Base-by-base conservation (phyloP, 1,140 invertebrate genomes). In the Macrobrachium nipponense region DNA sequence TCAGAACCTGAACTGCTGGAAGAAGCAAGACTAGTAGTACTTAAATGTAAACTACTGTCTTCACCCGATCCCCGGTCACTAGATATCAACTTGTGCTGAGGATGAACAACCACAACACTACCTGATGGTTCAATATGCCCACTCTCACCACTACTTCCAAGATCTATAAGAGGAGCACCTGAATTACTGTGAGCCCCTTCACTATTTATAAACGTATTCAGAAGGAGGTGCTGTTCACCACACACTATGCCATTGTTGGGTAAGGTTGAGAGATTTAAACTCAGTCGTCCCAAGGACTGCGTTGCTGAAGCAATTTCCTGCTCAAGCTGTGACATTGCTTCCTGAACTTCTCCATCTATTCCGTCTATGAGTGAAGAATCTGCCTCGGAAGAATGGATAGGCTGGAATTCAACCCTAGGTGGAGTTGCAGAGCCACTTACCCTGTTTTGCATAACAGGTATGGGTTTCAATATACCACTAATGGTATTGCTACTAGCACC, bases 1-100 rank as follows among this genome's bases (percentile, higher is more conserved):
- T 87, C 85, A 7, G 85, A 87, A n/a, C 85, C 85, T 15, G 85
- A 90, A 73, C 92, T 93, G 80, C 92, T 92, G 68, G 92, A 93
- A 5, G 92, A 93, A 3, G 92, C 92, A 23, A 93, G 89, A 85
- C 92, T 93, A 1, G 91, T 90, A 0, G 91, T 91, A 81, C 92
- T 93, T 11, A 93, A 88, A 80, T 92, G 89, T 11, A 92, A 61
- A 43, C 85, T 87, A 78, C 85, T 82, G 73, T 87, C 85, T 66
- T 87, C 85, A 27, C 85, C 85, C 10, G 85, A 87, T 20, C 85
- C 85, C 12, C 85, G 79, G 36, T 87, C 85, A 68, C 85, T 87
- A 17, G 85, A 87, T 14, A 77, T 70, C 62, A 87, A 80, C 78
- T 86, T 86, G 59, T 86, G 84, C 17, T 86, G 84, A 61, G 80